Evolutionary conservation across 1,140 invertebrate genomes (phyloP).

Genomic region (Euura lappo): DNA sequence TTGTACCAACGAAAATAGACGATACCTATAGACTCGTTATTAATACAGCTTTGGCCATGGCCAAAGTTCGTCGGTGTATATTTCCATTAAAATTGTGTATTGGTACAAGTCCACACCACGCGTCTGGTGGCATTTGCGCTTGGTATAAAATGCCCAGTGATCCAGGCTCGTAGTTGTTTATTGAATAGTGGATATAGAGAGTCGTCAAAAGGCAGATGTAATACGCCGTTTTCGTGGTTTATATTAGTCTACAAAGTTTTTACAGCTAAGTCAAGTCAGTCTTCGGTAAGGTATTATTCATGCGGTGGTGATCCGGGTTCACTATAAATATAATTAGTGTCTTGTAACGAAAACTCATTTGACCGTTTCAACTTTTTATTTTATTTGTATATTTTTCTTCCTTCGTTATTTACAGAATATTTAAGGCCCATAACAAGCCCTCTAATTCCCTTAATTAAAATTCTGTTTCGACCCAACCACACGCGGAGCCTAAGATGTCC

Average conservation of each 20-base stretch:
- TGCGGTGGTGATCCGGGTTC: conserved; percentile 4
- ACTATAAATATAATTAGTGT: conserved; percentile 51
- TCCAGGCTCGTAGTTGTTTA: too few species aligned
- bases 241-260: neutral
- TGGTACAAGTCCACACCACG: neutral
- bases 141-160: too few species aligned
- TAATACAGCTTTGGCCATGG: too few species aligned
- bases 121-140: too few species aligned
- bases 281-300: neutral
- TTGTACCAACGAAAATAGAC: neutral
- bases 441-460: conserved; percentile 51
- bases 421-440: conserved; percentile 43
- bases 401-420: conserved; percentile 43
- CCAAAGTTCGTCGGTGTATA: neutral
- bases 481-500: conserved; percentile 21
- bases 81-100: conserved; percentile 7
- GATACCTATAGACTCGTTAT: too few species aligned
- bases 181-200: too few species aligned
- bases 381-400: neutral
- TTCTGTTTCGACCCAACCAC: conserved; percentile 32
- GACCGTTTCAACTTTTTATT: conserved; percentile 16
- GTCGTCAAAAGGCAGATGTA: neutral
- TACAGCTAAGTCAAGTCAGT: neutral
- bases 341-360: conserved; percentile 28
- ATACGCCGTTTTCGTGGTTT: neutral